phyloP scores from a whole-genome alignment of 1,140 invertebrate genomes.

The Linepithema humile region DNA sequence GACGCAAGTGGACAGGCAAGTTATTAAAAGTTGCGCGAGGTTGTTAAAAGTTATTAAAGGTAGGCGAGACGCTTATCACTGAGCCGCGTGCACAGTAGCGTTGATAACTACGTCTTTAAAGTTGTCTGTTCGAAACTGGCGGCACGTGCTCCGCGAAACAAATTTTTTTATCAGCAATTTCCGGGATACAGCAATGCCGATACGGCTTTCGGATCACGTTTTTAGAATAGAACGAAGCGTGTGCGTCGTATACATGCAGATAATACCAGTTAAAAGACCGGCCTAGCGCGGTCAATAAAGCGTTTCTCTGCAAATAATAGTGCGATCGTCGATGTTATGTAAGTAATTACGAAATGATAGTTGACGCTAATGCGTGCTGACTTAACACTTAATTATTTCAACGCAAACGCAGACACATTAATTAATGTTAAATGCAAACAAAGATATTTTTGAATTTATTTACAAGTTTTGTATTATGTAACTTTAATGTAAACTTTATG shows the following conservation, averaged over 20 bases:
- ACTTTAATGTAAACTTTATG: too few relatives aligned
- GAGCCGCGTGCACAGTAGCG: neutral
- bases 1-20: neutral
- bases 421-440: neutral
- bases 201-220: constrained; percentile 41
- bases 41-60: constrained; percentile 63
- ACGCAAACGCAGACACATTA: neutral
- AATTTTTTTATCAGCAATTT: constrained; percentile 1
- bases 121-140: constrained; percentile 27
- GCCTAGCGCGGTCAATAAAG: constrained; percentile 9
- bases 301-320: neutral
- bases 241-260: neutral
- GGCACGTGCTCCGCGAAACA: constrained; percentile 16
- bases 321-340: neutral
- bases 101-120: constrained; percentile 27
- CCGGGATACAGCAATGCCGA: neutral
- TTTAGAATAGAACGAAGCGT: constrained; percentile 17
- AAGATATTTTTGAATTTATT: too few relatives aligned
- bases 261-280: constrained; percentile 10
- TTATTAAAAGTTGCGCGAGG: constrained; percentile 62
- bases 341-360: neutral
- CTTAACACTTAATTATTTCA: neutral
- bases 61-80: neutral
- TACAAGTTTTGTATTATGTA: too few relatives aligned
- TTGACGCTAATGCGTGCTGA: neutral